Conservation (phyloP, 2,888 invertebrate species). For the Calephelis perditalis region DNA sequence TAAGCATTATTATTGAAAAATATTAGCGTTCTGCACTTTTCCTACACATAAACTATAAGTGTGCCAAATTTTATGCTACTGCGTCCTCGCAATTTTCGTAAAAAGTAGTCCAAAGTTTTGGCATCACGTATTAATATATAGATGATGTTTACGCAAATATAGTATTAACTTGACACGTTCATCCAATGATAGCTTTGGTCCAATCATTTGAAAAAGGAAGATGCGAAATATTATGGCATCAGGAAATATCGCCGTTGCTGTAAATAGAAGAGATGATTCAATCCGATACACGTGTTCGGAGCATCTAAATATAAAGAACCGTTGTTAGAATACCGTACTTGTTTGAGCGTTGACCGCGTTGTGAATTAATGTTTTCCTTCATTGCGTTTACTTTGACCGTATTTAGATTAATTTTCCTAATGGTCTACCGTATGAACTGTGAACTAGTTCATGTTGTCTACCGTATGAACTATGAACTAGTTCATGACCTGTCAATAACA, state of each 20-base stretch:
- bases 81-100: no score
- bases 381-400: conserved; percentile 39
- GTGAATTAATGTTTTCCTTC: conserved; percentile 49
- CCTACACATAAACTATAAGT: no score
- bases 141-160: not conserved
- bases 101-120: no score
- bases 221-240: conserved; percentile 42
- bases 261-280: conserved; percentile 59
- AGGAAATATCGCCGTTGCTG: conserved; percentile 45
- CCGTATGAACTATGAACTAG: conserved; percentile 7
- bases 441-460: not conserved
- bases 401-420: conserved; percentile 40
- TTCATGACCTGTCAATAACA: conserved; percentile 8
- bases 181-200: not conserved
- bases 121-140: not conserved
- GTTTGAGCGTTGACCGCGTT: conserved; percentile 55
- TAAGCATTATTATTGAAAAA: no score
- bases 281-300: conserved; percentile 55
- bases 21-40: no score
- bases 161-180: no score
- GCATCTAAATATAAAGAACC: conserved; percentile 66
- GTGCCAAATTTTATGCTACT: no score
- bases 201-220: conserved; percentile 27
- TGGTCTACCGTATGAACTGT: conserved; percentile 17
- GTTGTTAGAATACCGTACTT: conserved; percentile 59